These are phyloP conservation scores for Grus americana DNA, from an alignment of 2,113 vertebrate genomes.

Conservation along the genomic window DNA sequence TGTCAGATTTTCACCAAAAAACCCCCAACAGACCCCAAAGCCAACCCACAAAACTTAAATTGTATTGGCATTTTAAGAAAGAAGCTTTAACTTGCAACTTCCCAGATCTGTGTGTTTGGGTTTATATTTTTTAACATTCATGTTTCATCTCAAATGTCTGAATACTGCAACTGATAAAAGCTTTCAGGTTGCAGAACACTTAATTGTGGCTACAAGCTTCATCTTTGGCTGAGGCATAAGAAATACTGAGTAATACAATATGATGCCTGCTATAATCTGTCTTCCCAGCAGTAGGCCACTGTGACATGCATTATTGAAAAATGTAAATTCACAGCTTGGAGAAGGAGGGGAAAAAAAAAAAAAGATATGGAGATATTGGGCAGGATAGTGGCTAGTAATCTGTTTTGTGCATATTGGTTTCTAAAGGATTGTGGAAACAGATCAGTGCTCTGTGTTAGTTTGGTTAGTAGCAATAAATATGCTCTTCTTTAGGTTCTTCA, in stretches of 20 bases:
- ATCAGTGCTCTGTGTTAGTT: neutral
- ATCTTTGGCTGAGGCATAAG: neutral
- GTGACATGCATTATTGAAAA: neutral
- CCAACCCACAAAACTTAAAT: neutral
- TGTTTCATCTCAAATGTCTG: neutral
- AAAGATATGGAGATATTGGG: fast-evolving
- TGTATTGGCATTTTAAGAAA: neutral
- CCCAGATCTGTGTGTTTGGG: neutral
- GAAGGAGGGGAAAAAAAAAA: neutral
- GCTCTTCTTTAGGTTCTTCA: neutral
- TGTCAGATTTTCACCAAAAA: neutral
- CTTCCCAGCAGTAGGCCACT: neutral
- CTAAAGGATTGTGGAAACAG: neutral
- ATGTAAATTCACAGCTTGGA: neutral
- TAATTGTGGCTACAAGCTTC: neutral
- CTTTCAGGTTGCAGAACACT: neutral
- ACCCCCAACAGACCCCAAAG: neutral
- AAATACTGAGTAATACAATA: neutral
- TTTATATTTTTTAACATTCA: neutral
- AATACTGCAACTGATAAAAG: neutral
- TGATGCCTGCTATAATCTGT: neutral
- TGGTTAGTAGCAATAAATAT: neutral
- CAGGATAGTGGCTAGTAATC: neutral
- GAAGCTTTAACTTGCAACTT: neutral
- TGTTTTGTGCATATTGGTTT: neutral